Evolutionary conservation across 2,797 vertebrate genomes (phyloP).

Genomic region (Mustela erminea): DNA sequence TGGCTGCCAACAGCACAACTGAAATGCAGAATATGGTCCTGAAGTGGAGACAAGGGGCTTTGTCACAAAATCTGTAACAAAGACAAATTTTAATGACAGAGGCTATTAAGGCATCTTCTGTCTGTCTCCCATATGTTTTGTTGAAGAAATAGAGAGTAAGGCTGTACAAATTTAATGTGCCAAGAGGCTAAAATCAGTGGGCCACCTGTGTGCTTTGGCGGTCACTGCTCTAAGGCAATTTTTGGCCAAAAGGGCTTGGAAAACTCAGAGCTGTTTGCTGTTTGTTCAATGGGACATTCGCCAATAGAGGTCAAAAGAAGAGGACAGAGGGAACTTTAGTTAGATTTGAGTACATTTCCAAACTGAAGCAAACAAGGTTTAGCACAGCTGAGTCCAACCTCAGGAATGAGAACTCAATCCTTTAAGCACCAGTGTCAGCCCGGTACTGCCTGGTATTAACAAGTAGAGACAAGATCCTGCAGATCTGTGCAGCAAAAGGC

Average conservation of each 20-base stretch:
- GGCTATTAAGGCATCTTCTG: neutral
- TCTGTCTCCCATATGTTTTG: constrained; percentile 39
- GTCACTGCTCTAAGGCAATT: neutral
- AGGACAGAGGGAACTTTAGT: neutral
- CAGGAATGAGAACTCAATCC: neutral
- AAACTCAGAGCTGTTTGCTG: neutral
- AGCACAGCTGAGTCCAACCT: neutral
- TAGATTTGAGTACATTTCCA: constrained; percentile 21
- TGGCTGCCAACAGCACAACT: constrained; percentile 72
- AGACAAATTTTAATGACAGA: constrained; percentile 57
- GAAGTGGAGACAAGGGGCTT: constrained; percentile 75
- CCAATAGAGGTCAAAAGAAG: neutral
- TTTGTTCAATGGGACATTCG: neutral
- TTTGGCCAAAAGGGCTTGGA: neutral
- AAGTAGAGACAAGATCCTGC: neutral
- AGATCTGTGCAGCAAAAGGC: neutral
- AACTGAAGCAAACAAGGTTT: neutral
- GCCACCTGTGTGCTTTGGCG: constrained; percentile 9
- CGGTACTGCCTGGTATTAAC: neutral
- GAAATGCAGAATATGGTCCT: constrained; percentile 63
- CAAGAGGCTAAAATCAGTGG: constrained; percentile 70
- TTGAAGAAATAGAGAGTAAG: constrained; percentile 47
- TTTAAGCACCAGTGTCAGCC: neutral
- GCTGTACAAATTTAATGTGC: constrained; percentile 52
- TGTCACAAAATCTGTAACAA: neutral